Evolutionary conservation across 2,113 vertebrate species (phyloP), one percentile per base, ranked within the genome.

Genomic region (Collichthys lucidus): DNA sequence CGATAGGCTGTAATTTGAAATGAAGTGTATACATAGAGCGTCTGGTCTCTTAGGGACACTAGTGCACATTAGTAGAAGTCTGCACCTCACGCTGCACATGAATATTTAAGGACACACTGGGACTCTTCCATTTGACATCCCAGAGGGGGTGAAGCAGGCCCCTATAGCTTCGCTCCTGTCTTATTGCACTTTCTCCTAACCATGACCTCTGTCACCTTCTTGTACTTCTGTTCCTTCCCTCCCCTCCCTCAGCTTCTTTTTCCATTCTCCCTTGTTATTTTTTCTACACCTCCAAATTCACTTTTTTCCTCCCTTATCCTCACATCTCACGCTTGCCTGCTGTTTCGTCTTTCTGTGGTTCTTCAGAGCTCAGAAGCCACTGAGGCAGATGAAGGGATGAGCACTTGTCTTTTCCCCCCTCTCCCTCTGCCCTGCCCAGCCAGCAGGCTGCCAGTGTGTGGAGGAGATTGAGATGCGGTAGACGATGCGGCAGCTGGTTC

Each of bases 51-150:
- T n/a, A 87, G 91, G 92, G 90, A 83, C 89, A 90, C 88, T 94
- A 89, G 78, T 86, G 85, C 88, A 79, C 93, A 94, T 92, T 94
- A 92, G 85, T 81, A 83, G 82, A 88, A 84, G 80, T 31, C 69
- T 80, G 72, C 69, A 69, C 75, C 79, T 90, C 86, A 85, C 74
- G 86, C 82, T 83, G 29, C 61, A 70, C 94, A 93, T 95, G 88
- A 94, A 95, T 95, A 95, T 95, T 95, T 88, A 94, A 93, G 92
- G 85, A 91, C 90, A 92, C 86, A 92, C 78, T 76, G 91, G 89
- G 89, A 92, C 89, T 91, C 80, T 75, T 91, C 88, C 91, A 91
- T 91, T 88, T 93, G 88, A 71, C 81, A 79, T 93, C 90, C 82
- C 85, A 68, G 49, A 90, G 87, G 91, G 57, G 64, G 53, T 62